These are phyloP conservation scores for Scaptomyza montana DNA, from an alignment of 1,140 invertebrate genomes.

Conservation along the genomic window DNA sequence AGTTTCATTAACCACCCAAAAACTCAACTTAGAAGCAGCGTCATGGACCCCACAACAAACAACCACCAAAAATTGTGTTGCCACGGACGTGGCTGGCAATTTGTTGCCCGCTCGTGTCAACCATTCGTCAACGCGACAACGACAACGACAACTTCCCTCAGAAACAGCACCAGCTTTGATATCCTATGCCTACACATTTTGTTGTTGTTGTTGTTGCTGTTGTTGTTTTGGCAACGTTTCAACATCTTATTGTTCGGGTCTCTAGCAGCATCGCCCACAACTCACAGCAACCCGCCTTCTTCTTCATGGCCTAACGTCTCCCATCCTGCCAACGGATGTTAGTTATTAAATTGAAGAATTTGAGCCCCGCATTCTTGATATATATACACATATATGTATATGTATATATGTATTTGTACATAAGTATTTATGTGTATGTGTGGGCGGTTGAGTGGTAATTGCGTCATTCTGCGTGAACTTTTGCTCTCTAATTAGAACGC, in stretches of 20 bases:
- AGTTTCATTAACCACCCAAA: conserved; percentile 12
- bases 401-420: neutral
- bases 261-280: conserved; percentile 8
- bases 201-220: conserved; percentile 2
- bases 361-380: conserved; percentile 53
- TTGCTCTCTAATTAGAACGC: conserved; percentile 80
- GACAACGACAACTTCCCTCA: conserved; percentile 37
- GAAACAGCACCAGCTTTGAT: conserved; percentile 34
- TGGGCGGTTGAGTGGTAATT: conserved; percentile 50
- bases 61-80: conserved; percentile 52
- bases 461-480: conserved; percentile 70
- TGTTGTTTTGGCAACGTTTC: conserved; percentile 31
- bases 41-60: conserved; percentile 37
- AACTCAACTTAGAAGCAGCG: too few relatives aligned
- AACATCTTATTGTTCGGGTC: conserved; percentile 55
- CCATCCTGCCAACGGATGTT: conserved; percentile 59
- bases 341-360: conserved; percentile 82
- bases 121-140: conserved; percentile 62
- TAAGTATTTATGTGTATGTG: conserved; percentile 8
- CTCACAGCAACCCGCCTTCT: neutral
- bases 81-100: conserved; percentile 9
- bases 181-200: conserved; percentile 15
- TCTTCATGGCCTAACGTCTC: neutral
- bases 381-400: neutral
- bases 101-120: conserved; percentile 59